Conservation (phyloP, 2,888 invertebrate species). For the Drosophila picticornis region DNA sequence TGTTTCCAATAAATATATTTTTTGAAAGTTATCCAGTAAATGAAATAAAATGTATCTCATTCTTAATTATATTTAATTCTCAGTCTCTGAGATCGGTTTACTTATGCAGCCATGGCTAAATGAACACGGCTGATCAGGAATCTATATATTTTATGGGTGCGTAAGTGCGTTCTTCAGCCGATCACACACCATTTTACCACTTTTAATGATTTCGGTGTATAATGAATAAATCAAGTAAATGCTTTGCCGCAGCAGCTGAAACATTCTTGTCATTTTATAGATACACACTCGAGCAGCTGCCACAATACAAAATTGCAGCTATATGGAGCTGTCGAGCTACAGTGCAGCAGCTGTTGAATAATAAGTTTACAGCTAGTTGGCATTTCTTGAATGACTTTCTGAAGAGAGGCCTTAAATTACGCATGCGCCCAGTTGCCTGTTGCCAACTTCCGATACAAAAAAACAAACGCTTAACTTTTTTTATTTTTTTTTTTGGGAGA, state of each 20-base stretch:
- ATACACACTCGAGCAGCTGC: neutral
- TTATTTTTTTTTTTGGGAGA: constrained; percentile 59
- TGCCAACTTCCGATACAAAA: constrained; percentile 65
- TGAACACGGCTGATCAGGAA: neutral
- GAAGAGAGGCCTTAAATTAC: constrained; percentile 53
- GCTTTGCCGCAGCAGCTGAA: constrained; percentile 3
- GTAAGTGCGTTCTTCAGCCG: neutral
- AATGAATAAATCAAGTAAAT: constrained; percentile 6
- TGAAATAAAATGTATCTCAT: neutral
- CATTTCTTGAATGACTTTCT: constrained; percentile 10
- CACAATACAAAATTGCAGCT: neutral
- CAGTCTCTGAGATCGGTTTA: neutral
- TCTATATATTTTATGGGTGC: neutral
- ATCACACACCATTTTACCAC: neutral
- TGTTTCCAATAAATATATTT: neutral
- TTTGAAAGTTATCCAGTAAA: neutral
- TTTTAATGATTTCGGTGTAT: neutral
- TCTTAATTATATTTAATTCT: neutral
- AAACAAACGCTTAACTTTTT: constrained; percentile 20
- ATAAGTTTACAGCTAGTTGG: neutral
- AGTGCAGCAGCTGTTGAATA: neutral
- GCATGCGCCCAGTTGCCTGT: constrained; percentile 64
- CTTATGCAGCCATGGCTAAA: neutral
- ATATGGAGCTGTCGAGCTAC: neutral
- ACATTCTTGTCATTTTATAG: constrained; percentile 31